Base-by-base conservation (phyloP, 2,113 vertebrate species). In the Pedetes capensis region DNA sequence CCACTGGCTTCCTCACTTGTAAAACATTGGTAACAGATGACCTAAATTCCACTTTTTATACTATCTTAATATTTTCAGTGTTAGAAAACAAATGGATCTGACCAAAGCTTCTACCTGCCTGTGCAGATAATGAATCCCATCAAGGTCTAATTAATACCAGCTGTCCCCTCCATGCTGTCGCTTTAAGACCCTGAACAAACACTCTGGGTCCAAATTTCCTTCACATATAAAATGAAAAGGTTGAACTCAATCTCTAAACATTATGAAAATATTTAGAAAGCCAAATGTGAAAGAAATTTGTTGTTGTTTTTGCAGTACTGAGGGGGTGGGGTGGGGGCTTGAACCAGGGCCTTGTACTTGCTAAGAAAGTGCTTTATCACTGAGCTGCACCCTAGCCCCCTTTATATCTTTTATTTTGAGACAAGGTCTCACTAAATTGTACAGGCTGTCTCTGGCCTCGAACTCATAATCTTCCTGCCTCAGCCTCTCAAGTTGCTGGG, bases 201-300 rank as follows among this genome's bases (percentile, higher is more conserved):
- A 63, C 3, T 71, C 44, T 85, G 59, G n/a, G 76, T 68, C 44
- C 51, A 71, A 76, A 53, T 78, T 94, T 85, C 42, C 11, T 71
- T 84, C 72, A 53, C 29, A 78, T 42, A 76, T 53, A 91, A 96
- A 91, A 84, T 72, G 27, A 75, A 72, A n/a, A 79, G 25, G 12
- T 11, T 86, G 34, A 93, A 90, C 51, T 69, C 32, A 39, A 57
- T 69, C 25, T 87, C 66, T 53, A 57, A 86, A 87, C 29, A 69
- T 82, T 44, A 49, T 63, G 49, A 93, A 93, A 90, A 87, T 47
- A 76, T 51, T 90, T 75, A 81, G 69, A 81, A 89, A 53, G 44
- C 44, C 61, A 93, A 66, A 71, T 72, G 39, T 88, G 37, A 87
- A 94, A 88, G 44, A 57, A 66, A n/a, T n/a, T n/a, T n/a, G n/a